Conservation (phyloP, 2,797 vertebrate species). For the Varecia variegata region DNA sequence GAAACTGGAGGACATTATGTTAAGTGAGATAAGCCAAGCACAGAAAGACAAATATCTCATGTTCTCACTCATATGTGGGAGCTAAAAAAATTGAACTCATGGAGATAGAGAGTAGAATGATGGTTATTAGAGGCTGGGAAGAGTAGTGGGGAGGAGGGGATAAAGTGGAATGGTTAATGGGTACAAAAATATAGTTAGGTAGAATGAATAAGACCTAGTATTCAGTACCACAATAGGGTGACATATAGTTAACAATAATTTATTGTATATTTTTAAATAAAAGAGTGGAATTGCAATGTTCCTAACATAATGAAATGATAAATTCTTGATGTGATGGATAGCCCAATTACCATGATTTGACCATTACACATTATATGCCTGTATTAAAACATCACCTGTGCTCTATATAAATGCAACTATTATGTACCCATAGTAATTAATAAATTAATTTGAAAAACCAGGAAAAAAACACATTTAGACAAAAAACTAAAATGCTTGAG, state of each 20-base stretch:
- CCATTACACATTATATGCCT: neutral
- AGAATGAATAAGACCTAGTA: neutral
- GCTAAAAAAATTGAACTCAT: neutral
- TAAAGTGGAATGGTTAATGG: neutral
- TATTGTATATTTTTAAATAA: neutral
- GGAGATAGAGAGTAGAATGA: neutral
- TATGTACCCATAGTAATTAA: neutral
- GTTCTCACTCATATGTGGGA: neutral
- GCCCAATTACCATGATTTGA: neutral
- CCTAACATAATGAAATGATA: neutral
- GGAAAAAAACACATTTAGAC: neutral
- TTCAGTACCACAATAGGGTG: neutral
- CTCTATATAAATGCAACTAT: neutral
- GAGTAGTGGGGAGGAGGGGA: neutral
- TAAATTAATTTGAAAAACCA: neutral
- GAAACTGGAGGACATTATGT: neutral
- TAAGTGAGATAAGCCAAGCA: neutral
- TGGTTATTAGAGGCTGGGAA: neutral
- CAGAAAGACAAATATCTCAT: neutral
- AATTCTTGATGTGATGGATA: neutral
- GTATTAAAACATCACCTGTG: neutral
- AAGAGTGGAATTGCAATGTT: neutral
- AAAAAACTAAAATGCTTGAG: slow-evolving; percentile 18
- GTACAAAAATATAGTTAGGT: neutral
- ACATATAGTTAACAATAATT: neutral